Evolutionary conservation across 2,113 vertebrate species (phyloP).

Genomic region (Phocoena sinus): DNA sequence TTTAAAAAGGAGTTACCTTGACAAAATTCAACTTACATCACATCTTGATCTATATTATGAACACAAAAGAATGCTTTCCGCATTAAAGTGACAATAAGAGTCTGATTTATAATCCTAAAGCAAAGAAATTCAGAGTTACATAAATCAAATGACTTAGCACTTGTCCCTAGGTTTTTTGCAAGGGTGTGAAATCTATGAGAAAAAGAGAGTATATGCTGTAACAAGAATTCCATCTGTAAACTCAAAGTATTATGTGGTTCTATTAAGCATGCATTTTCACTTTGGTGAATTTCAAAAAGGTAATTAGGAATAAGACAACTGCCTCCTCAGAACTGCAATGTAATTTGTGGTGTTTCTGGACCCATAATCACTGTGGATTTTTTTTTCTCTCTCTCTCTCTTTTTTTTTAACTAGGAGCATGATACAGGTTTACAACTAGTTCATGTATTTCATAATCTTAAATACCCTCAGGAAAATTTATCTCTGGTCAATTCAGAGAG

Average conservation of each 20-base stretch:
- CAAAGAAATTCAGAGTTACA: conserved; percentile 56
- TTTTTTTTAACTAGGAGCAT: background rate
- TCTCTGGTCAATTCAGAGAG: background rate
- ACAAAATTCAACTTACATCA: conserved; percentile 78
- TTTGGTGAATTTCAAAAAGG: background rate
- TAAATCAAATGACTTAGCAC: conserved; percentile 58
- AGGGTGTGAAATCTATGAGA: background rate
- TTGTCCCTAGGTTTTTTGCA: conserved; percentile 11
- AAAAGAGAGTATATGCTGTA: background rate
- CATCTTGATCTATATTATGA: conserved; percentile 74
- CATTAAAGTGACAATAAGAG: conserved; percentile 72
- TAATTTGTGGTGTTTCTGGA: background rate
- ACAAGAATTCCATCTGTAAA: background rate
- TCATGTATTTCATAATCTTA: background rate
- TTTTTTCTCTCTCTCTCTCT: background rate
- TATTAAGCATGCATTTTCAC: background rate
- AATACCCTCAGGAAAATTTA: background rate
- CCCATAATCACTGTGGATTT: background rate
- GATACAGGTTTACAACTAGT: background rate
- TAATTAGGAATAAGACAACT: conserved; percentile 17
- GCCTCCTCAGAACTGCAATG: background rate
- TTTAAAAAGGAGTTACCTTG: conserved; percentile 71
- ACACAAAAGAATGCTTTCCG: conserved; percentile 69
- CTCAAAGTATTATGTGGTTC: background rate
- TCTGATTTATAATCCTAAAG: conserved; percentile 67